Percentiles rank a stretch among this genome's conserved stretches.
Conservation (phyloP, 2,113 vertebrate genomes). For the Thamnophis sirtalis region DNA sequence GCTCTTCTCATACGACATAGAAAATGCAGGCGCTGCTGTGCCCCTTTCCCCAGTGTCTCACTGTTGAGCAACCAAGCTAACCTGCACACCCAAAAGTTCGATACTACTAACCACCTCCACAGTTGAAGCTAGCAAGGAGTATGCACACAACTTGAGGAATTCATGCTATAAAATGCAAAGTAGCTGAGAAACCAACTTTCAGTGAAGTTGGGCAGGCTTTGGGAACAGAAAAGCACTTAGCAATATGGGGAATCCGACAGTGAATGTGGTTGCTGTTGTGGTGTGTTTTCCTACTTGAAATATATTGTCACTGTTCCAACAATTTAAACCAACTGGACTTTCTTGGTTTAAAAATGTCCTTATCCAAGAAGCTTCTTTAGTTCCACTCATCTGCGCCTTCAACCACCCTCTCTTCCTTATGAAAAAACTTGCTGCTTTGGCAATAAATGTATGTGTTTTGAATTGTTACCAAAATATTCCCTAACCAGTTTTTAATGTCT, state of each 20-base stretch:
- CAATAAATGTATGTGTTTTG: neutral
- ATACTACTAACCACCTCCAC: too few species aligned
- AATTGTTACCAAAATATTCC: neutral
- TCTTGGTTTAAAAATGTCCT: neutral
- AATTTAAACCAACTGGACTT: neutral
- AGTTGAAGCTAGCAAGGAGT: too few species aligned
- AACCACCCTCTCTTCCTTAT: neutral
- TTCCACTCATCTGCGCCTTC: neutral
- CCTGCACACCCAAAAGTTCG: too few species aligned
- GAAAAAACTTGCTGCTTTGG: neutral
- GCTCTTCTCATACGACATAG: too few species aligned
- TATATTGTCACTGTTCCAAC: neutral
- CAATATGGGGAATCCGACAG: neutral
- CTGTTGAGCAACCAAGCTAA: too few species aligned
- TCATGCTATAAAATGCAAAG: too few species aligned
- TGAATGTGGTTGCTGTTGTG: neutral
- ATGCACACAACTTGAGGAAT: too few species aligned
- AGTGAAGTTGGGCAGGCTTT: too few species aligned
- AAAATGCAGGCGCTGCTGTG: too few species aligned
- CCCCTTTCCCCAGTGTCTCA: too few species aligned
- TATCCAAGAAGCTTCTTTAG: neutral
- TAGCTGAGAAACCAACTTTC: too few species aligned
- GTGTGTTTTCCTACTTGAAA: neutral
- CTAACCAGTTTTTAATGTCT: conserved; percentile 2
- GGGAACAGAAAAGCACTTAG: neutral